phyloP scores from a whole-genome alignment of 2,113 vertebrate genomes.

The Triplophysa rosa region DNA sequence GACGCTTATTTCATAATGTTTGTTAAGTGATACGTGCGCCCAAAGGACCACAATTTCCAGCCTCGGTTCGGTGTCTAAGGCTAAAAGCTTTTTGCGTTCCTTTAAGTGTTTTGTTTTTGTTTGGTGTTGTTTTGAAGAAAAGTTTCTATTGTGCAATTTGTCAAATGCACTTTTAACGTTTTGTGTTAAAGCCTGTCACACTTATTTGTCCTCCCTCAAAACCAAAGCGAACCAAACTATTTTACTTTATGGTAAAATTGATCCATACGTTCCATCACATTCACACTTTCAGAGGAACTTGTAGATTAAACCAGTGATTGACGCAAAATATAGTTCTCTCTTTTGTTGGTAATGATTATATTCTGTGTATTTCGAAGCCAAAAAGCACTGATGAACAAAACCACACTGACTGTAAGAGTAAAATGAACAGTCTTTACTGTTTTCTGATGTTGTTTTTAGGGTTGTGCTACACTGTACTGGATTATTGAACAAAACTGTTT shows the following conservation, averaged over 20 bases:
- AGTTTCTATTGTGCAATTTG: constrained; percentile 44
- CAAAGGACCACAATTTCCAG: constrained; percentile 19
- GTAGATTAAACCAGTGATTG: constrained; percentile 1
- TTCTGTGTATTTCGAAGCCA: constrained; percentile 27
- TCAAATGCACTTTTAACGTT: constrained; percentile 58
- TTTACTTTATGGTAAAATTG: constrained; percentile 57
- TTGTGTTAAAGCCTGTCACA: constrained; percentile 43
- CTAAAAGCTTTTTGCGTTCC: constrained; percentile 4
- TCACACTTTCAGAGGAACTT: background rate
- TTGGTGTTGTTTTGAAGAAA: constrained; percentile 31
- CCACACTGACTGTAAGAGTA: constrained; percentile 5
- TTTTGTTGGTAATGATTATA: constrained; percentile 4
- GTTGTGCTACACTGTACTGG: background rate
- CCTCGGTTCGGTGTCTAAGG: constrained; percentile 29
- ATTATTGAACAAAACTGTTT: constrained; percentile 3
- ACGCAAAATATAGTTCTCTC: background rate
- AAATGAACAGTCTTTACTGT: background rate
- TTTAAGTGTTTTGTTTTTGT: background rate
- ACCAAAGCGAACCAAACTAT: constrained; percentile 61
- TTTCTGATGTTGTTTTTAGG: background rate
- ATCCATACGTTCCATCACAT: background rate
- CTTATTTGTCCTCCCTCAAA: constrained; percentile 47
- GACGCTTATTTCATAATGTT: constrained; percentile 35
- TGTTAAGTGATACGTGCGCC: constrained; percentile 15
- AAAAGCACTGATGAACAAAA: constrained; percentile 35